Conservation (phyloP, 2,888 invertebrate species). For the Nemoura dubitans region DNA sequence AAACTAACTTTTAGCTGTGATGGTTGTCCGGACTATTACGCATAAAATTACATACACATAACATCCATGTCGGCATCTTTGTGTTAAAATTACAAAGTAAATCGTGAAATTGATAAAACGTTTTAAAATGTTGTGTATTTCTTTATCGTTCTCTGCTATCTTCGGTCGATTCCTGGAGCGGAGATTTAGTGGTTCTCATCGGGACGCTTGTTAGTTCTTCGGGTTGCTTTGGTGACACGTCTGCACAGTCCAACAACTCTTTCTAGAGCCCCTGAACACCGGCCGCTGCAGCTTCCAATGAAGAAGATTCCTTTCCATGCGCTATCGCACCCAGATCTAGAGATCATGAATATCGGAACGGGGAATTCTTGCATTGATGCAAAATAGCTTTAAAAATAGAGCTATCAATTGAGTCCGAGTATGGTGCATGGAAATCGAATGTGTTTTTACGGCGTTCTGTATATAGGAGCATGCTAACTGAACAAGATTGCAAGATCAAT, state of each 20-base stretch:
- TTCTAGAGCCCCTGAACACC: background rate
- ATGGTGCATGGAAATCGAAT: background rate
- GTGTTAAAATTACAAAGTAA: background rate
- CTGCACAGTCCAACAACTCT: background rate
- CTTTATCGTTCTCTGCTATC: background rate
- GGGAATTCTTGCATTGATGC: constrained; percentile 1
- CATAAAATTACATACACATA: background rate
- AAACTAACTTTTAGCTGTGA: background rate
- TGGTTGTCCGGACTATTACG: background rate
- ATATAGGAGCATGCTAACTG: background rate
- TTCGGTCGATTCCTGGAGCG: background rate
- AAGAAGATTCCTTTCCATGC: background rate
- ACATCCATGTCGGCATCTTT: background rate
- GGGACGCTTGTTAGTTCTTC: background rate
- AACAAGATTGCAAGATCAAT: background rate
- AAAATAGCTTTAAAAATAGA: constrained; percentile 26
- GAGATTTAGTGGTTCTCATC: background rate
- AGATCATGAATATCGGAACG: constrained; percentile 13
- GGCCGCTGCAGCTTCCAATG: background rate
- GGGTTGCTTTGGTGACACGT: background rate
- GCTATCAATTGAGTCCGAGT: constrained; percentile 25
- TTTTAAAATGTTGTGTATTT: background rate
- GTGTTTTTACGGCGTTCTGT: background rate
- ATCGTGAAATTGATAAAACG: background rate
- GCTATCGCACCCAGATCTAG: background rate